A percentile compares a stretch with the other conserved stretches of the same genome.
Conservation (phyloP, 2,113 vertebrate species). For the Cavia porcellus region DNA sequence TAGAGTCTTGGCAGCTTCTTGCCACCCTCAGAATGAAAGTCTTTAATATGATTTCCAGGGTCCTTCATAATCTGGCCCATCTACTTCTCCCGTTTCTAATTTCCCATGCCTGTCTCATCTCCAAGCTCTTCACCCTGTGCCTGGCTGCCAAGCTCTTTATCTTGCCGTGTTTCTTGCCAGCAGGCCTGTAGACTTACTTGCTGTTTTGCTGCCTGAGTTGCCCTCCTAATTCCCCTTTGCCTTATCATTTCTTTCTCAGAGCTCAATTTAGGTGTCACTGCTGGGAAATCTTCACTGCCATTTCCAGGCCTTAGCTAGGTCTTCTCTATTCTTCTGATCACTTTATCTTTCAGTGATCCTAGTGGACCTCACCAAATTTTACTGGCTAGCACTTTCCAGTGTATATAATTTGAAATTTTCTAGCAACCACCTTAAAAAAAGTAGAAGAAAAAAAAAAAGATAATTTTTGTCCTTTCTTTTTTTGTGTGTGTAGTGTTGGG, state of each 20-base stretch:
- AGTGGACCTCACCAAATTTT: background rate
- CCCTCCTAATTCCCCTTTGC: background rate
- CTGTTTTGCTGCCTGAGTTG: background rate
- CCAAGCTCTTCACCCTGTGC: background rate
- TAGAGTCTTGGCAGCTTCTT: background rate
- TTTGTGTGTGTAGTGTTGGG: background rate
- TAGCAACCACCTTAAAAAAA: background rate
- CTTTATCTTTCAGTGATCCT: background rate
- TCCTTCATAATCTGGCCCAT: background rate
- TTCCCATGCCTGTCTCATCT: background rate
- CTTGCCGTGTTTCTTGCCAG: background rate
- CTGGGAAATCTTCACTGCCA: background rate
- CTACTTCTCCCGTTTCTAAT: background rate
- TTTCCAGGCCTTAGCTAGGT: background rate
- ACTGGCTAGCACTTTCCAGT: background rate
- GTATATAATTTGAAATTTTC: background rate
- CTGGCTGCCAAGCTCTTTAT: background rate
- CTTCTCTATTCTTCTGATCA: background rate
- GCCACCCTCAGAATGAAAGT: background rate
- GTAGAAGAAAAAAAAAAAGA: background rate
- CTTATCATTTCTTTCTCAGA: background rate
- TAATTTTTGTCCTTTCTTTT: background rate
- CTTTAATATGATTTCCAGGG: background rate
- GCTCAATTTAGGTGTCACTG: background rate
- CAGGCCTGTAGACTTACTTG: no score